phyloP scores from a whole-genome alignment of 2,888 invertebrate genomes.

The Tryphoninae sp. region DNA sequence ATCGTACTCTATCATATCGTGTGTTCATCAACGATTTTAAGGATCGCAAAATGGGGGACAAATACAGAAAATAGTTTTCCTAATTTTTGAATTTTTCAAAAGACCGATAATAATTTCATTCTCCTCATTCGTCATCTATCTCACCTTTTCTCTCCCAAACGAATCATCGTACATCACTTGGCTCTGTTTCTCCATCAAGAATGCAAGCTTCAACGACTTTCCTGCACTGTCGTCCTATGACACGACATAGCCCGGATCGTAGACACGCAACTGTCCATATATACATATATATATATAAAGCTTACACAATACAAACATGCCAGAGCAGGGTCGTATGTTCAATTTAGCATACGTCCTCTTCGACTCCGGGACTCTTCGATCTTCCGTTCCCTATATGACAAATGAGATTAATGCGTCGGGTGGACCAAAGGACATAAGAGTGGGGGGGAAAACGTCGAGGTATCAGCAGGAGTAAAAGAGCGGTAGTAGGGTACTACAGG shows the following conservation, averaged over 20 bases:
- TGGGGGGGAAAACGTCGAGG: conserved; percentile 43
- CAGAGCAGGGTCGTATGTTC: conserved; percentile 61
- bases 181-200: conserved; percentile 44
- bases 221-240: not conserved
- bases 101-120: not conserved
- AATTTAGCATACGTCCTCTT: conserved; percentile 70
- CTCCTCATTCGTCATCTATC: conserved; percentile 55
- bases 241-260: not conserved
- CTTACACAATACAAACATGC: conserved; percentile 24
- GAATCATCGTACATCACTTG: conserved; percentile 54
- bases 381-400: conserved; percentile 73
- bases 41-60: too few relatives aligned
- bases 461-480: conserved; percentile 15
- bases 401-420: conserved; percentile 76
- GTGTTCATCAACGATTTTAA: too few relatives aligned
- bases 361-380: conserved; percentile 69
- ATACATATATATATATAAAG: not conserved
- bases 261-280: not conserved
- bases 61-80: too few relatives aligned
- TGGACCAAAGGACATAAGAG: conserved; percentile 72
- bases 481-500: conserved; percentile 19
- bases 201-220: conserved; percentile 55
- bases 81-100: too few relatives aligned
- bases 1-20: too few relatives aligned
- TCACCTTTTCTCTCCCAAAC: conserved; percentile 11